Base-by-base conservation (phyloP, 2,113 vertebrate genomes). In the Indicator maculatus region DNA sequence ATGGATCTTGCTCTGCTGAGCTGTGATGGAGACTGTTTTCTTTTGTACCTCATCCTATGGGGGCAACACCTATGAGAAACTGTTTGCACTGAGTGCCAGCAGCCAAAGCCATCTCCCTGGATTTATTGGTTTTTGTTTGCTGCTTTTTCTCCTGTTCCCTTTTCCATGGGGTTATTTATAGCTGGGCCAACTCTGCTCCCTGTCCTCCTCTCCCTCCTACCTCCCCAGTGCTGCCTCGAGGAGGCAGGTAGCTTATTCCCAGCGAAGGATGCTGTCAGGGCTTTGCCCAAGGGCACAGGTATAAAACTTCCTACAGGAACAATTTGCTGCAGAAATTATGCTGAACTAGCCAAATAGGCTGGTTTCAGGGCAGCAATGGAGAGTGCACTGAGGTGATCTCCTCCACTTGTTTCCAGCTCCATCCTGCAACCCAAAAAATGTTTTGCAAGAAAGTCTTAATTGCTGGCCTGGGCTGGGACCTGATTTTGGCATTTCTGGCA, bases 241-340 rank as follows among this genome's bases (percentile, higher is more conserved):
- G 63, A 72, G 44, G n/a, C 89, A 92, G 90, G 86, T 41, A 55
- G 1, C 89, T 89, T 20, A 19, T 70, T 89, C 83, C 73, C 89
- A 75, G 44, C 3, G 2, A 76, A 73, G 71, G 89, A 86, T 66
- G 77, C 81, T 84, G 77, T 55, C 95, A 92, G 59, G 89, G 44
- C 41, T 93, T 92, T 70, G 83, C 89, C 81, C 93, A 63, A 87
- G 89, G 94, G 87, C 91, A 60, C 79, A 81, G 75, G 75, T 78
- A 77, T 47, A 89, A 92, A 93, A 90, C 87, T 67, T 95, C 79
- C 69, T 21, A 33, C 38, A 77, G 89, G 79, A 85, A 44, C 44
- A 65, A 44, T 39, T 28, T 74, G 72, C 77, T 69, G 47, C 70
- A 90, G 89, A 47, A 88, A 64, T 83, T 60, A 18, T 41, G 71